Evolutionary conservation across 2,797 vertebrate genomes (phyloP).

Genomic region (Rhabdophis nuchalis): DNA sequence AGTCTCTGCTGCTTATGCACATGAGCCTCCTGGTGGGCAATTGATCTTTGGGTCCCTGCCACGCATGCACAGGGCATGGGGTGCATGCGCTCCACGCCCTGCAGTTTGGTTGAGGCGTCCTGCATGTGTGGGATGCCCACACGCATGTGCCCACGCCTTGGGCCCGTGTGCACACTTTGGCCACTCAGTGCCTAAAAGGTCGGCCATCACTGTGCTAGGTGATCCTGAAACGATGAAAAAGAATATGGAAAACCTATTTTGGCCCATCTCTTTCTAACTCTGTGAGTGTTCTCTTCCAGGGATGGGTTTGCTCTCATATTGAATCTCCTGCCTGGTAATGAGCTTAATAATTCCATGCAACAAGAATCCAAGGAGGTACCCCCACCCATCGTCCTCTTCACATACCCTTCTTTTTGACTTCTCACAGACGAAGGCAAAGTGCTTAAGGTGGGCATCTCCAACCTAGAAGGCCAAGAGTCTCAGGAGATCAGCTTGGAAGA

Average conservation of each 20-base stretch:
- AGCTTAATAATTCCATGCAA: not conserved
- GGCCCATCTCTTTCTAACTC: not conserved
- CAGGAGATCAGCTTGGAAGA: slow-evolving; percentile 86
- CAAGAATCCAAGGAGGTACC: not conserved
- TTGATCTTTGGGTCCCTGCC: too few species aligned
- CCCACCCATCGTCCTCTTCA: not conserved
- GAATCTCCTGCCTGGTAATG: not conserved
- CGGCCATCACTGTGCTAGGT: not conserved
- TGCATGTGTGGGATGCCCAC: too few species aligned
- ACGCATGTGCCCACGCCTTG: too few species aligned
- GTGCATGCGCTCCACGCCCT: too few species aligned
- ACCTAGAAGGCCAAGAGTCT: slow-evolving; percentile 58
- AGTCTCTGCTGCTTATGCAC: too few species aligned
- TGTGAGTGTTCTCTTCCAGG: not conserved
- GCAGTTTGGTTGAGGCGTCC: too few species aligned
- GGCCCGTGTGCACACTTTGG: too few species aligned
- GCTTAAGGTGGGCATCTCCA: slow-evolving; percentile 80
- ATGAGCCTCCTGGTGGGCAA: too few species aligned
- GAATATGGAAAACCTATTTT: not conserved
- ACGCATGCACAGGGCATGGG: too few species aligned
- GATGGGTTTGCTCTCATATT: not conserved
- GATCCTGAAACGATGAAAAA: not conserved
- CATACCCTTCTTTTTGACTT: not conserved
- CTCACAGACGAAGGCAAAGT: slow-evolving; percentile 79
- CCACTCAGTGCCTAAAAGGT: too few species aligned